phyloP scores from a whole-genome alignment of 92 coral and sea anemone genomes.

The Pocillopora meandrina region DNA sequence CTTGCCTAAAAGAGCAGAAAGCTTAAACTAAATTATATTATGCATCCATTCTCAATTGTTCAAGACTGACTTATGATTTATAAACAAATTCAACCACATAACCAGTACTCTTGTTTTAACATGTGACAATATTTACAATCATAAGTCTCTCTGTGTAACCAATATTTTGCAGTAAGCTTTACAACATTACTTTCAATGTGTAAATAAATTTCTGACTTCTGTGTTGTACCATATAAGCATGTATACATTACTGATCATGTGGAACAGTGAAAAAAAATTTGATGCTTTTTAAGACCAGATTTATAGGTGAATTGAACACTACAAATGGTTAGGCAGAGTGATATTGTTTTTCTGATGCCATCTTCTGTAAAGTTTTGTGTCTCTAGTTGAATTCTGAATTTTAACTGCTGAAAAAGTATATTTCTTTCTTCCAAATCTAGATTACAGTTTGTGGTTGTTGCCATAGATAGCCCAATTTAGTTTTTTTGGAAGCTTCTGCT shows the following conservation, averaged over 20 bases:
- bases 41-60: background rate
- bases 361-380: no score
- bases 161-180: background rate
- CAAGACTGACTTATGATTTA: background rate
- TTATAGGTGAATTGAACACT: background rate
- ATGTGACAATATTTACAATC: conserved; percentile 1
- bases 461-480: no score
- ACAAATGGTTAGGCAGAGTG: no score
- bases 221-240: background rate
- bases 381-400: no score
- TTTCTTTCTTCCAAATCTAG: no score
- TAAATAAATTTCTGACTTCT: background rate
- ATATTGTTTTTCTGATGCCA: no score
- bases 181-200: background rate
- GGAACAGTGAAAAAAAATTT: conserved; percentile 14
- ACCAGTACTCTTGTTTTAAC: background rate
- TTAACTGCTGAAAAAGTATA: no score
- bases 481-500: no score
- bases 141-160: background rate
- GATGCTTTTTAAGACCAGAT: background rate
- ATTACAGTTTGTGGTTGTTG: no score
- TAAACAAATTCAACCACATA: background rate
- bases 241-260: conserved; percentile 16
- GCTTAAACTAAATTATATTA: background rate
- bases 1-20: conserved; percentile 4